Base-by-base conservation (phyloP, 2,888 invertebrate genomes). In the Perithous albicinctus region DNA sequence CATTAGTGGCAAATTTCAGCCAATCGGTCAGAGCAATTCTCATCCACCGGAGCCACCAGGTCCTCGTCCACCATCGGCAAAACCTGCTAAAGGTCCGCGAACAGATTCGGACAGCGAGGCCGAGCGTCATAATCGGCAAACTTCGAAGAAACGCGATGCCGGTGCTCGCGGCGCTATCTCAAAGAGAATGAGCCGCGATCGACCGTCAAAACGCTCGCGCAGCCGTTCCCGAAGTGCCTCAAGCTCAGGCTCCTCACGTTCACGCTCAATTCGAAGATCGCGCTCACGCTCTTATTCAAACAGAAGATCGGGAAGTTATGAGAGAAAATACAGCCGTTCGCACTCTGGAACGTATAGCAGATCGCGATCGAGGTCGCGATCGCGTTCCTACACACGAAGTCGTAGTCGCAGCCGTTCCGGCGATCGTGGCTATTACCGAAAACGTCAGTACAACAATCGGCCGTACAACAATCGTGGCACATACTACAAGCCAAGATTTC, bases 401-500 rank as follows among this genome's bases (percentile, higher is more conserved):
- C 93, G 91, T 0, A 92, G 93, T 69, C 92, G 93, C 64, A 94
- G 95, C 86, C 94, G 95, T 84, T 93, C 93, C 0, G 92, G 92
- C 12, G 93, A 93, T 69, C 89, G 93, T 0, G 92, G 93, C 10
- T 91, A 90, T 69, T 90, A 92, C 54, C 86, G 93, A 0, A 92
- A 92, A 76, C 88, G 92, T 18, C 91, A 92, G 63, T 91, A 91
- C 83, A 48, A 48, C 18, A 48, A 48, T 15, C 86, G 92, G 1
- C 91, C 91, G 0, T 96, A 94, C 88, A 94, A 94, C 91, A 96
- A 96, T 90, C 94, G 96, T 74, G 96, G 96, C 84, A 96, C 96
- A 0, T 96, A 96, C 93, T 96, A 96, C 93, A 96, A 96, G 87
- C 96, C 96, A 0, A 94, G 96, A 83, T 96, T 96, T 94, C 96